Base-by-base conservation (phyloP, 2,888 invertebrate species). In the Barypeithes pellucidus region DNA sequence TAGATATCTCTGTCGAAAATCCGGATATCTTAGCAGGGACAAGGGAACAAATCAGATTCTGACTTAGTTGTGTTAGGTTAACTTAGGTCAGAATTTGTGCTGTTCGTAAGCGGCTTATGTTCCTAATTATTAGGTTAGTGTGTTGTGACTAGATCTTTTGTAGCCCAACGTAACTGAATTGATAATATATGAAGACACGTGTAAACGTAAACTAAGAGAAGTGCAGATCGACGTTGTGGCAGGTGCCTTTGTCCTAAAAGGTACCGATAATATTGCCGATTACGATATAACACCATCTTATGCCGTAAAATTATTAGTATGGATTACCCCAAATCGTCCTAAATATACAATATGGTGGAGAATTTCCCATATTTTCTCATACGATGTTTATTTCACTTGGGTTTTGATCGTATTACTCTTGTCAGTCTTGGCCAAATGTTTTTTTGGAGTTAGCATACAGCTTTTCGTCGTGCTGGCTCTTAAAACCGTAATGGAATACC, bases 261-360 rank as follows among this genome's bases (percentile, higher is more conserved):
- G 16, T 2, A 9, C 9, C 3, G 62, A 62, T 14, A 22, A 41
- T n/a, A 5, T 7, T 12, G 3, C 18, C 0, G 62, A 43, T 45
- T 62, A 45, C 14, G 62, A 62, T 14, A n/a, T 62, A 0, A 47
- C 47, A 2, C 62, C 62, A 3, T 41, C 47, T 18, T 61, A 61
- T 18, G 12, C 29, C 29, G 5, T 24, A 9, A 47, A 29, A 24
- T 1, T 11, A 9, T 12, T 62, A 9, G 43, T 62, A 24, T 62
- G 62, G 62, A 18, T 43, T 24, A 47, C 47, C 9, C 14, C 62
- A 14, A 33, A 8, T 14, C 7, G 29, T 16, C 62, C 16, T 2
- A 20, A 9, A 2, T 24, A 14, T 1, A 22, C 62, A 33, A 7
- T 20, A 14, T 45, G 62, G 62, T 16, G 22, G 22, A 18, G 62